A percentile compares a stretch with the other conserved stretches of the same genome.
These are phyloP conservation scores for Pseudopipra pipra DNA, from an alignment of 2,113 vertebrate genomes.

Conservation along the genomic window DNA sequence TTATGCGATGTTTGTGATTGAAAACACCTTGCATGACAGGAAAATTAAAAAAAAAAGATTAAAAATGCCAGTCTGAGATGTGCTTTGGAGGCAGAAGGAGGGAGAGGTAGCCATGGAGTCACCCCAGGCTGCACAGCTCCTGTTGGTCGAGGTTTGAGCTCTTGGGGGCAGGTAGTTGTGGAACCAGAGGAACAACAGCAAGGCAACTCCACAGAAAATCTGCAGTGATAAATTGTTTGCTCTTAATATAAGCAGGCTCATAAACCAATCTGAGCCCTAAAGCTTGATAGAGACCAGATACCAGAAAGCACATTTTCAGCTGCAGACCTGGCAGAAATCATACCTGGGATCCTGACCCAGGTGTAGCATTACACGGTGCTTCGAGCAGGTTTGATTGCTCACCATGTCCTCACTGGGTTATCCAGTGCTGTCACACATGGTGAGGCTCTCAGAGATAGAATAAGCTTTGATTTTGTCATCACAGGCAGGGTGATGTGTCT, in stretches of 20 bases:
- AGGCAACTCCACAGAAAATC: conserved; percentile 8
- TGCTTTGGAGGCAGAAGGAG: not conserved
- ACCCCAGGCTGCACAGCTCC: not conserved
- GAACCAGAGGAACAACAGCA: not conserved
- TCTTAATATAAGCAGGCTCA: conserved; percentile 62
- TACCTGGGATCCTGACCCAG: conserved; percentile 52
- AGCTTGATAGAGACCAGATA: conserved; percentile 60
- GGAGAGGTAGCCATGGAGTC: not conserved
- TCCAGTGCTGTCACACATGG: not conserved
- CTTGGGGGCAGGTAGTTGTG: not conserved
- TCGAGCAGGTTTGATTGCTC: not conserved
- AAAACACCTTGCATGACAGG: not conserved
- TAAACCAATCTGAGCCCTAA: conserved; percentile 60
- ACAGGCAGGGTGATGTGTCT: not conserved
- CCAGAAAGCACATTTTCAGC: conserved; percentile 20
- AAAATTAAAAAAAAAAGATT: not conserved
- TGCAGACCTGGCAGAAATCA: conserved; percentile 37
- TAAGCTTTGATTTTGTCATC: not conserved
- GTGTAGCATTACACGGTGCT: not conserved
- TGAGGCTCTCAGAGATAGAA: not conserved
- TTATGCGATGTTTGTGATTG: not conserved
- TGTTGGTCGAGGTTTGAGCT: rapidly evolving
- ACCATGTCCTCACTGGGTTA: not conserved
- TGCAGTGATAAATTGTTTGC: conserved; percentile 53
- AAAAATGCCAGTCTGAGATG: not conserved